Conservation (phyloP, 2,113 vertebrate genomes). For the Suricata suricatta region DNA sequence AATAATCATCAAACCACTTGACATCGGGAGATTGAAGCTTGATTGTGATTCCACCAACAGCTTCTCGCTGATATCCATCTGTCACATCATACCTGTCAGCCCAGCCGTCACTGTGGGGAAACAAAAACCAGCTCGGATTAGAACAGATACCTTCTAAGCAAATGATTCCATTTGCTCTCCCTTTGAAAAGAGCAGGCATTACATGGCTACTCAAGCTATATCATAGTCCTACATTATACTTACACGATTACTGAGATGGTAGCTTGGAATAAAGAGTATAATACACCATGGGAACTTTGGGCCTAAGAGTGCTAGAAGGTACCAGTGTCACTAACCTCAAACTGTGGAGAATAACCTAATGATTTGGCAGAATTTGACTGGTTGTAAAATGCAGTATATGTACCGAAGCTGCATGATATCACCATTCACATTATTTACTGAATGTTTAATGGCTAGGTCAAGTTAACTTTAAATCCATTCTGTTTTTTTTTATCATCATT, state of each 20-base stretch:
- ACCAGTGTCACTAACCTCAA: background rate
- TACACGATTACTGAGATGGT: background rate
- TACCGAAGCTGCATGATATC: background rate
- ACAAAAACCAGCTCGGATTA: slow-evolving; percentile 58
- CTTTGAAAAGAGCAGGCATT: background rate
- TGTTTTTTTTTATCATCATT: background rate
- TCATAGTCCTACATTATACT: background rate
- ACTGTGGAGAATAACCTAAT: background rate
- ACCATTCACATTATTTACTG: background rate
- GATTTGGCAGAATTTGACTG: background rate
- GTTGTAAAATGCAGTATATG: background rate
- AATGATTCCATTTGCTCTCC: background rate
- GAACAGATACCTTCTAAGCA: background rate
- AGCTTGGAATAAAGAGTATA: background rate
- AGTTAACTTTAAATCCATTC: background rate
- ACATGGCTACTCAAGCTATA: background rate
- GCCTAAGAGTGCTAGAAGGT: background rate
- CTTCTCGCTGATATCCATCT: slow-evolving; percentile 95
- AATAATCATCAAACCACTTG: slow-evolving; percentile 99
- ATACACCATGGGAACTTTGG: background rate
- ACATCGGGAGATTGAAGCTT: slow-evolving; percentile 99
- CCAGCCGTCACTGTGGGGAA: slow-evolving; percentile 94
- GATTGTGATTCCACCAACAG: slow-evolving; percentile 97
- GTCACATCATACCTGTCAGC: slow-evolving; percentile 98
- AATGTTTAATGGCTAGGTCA: background rate